Conservation (phyloP, 2,888 invertebrate species). For the Leptothorax acervorum region DNA sequence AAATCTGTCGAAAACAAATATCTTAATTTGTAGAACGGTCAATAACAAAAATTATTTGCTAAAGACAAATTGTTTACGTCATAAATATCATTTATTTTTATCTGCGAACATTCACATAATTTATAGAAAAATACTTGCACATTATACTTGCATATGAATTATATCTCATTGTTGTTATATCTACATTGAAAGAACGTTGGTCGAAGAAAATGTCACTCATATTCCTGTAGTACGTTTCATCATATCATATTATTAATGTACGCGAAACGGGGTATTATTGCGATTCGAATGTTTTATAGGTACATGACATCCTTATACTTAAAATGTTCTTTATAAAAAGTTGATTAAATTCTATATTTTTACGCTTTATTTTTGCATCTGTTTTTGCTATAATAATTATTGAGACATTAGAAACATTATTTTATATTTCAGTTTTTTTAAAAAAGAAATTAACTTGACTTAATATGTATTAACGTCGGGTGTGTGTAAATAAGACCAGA, state of each 20-base stretch:
- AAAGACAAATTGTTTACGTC: neutral
- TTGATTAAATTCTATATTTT: slow-evolving; percentile 47
- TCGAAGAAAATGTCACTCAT: neutral
- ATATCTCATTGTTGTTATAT: neutral
- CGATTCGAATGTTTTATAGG: neutral
- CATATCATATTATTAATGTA: slow-evolving; percentile 5
- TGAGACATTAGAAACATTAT: neutral
- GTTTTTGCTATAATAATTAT: neutral
- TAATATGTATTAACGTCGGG: neutral
- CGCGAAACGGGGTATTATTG: neutral
- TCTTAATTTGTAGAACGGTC: neutral
- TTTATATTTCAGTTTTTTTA: neutral
- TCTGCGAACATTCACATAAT: neutral
- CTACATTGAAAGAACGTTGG: neutral
- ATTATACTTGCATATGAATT: neutral
- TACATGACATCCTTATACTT: slow-evolving; percentile 3
- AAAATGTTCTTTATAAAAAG: slow-evolving; percentile 29
- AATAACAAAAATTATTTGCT: neutral
- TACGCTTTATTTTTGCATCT: slow-evolving; percentile 15
- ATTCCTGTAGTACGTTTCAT: neutral
- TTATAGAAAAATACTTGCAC: neutral
- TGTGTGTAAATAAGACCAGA: too few relatives aligned
- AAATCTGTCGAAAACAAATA: neutral
- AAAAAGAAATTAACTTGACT: neutral
- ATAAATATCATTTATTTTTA: neutral